Conservation (phyloP, 2,888 invertebrate genomes). For the Cerceris rybyensis region DNA sequence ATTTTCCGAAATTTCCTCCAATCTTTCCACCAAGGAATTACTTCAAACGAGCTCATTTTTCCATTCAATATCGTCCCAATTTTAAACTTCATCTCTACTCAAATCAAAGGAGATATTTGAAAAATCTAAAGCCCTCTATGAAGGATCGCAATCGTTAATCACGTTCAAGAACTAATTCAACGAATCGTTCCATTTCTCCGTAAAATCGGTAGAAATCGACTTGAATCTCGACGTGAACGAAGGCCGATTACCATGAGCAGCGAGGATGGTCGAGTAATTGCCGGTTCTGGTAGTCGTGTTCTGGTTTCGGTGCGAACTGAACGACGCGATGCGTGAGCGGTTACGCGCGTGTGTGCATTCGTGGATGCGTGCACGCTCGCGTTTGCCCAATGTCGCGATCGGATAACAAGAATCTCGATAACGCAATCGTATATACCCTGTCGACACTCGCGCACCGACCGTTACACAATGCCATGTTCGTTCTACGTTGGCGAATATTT, state of each 20-base stretch:
- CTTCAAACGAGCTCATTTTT: too few relatives aligned
- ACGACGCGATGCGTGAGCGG: slow-evolving; percentile 33
- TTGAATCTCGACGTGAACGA: slow-evolving; percentile 63
- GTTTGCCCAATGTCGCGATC: slow-evolving; percentile 62
- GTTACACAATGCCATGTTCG: slow-evolving; percentile 35
- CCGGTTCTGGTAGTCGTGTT: slow-evolving; percentile 61
- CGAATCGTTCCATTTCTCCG: slow-evolving; percentile 32
- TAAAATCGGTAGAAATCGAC: slow-evolving; percentile 61
- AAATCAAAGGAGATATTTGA: too few relatives aligned
- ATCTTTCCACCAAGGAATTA: too few relatives aligned
- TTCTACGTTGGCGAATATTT: slow-evolving; percentile 38
- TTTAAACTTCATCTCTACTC: too few relatives aligned
- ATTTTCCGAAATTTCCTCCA: too few relatives aligned
- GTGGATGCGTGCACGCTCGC: slow-evolving; percentile 43
- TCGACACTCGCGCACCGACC: slow-evolving; percentile 46
- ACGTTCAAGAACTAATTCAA: not conserved
- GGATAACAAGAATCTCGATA: slow-evolving; percentile 73
- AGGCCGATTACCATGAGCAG: slow-evolving; percentile 70
- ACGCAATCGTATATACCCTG: slow-evolving; percentile 51
- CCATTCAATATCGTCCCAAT: too few relatives aligned
- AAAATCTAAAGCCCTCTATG: too few relatives aligned
- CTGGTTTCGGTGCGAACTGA: slow-evolving; percentile 53
- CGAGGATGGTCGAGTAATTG: slow-evolving; percentile 68
- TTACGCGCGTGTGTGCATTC: slow-evolving; percentile 34
- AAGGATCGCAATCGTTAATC: not conserved